Conservation (phyloP, 2,113 vertebrate genomes). For the Ciconia stormi region DNA sequence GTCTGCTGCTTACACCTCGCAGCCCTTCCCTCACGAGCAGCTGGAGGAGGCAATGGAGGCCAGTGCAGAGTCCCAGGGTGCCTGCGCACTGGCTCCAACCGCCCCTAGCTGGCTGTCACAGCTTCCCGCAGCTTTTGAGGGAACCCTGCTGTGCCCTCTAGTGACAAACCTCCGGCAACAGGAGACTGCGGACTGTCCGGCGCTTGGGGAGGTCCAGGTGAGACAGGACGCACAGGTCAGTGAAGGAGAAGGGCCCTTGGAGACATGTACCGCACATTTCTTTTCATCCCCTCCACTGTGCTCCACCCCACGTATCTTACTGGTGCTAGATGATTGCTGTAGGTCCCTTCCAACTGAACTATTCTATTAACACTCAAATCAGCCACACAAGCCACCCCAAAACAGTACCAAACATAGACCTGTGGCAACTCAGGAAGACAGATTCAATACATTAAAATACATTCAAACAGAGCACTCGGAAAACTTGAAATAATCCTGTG, state of each 20-base stretch:
- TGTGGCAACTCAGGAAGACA: not conserved
- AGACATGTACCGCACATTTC: rapidly evolving
- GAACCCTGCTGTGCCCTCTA: not conserved
- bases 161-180: not conserved
- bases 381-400: not conserved
- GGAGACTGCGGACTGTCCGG: not conserved
- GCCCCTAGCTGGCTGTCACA: not conserved
- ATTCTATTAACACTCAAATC: not conserved
- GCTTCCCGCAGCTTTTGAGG: not conserved
- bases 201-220: not conserved
- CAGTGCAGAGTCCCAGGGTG: not conserved
- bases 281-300: not conserved
- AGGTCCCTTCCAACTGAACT: not conserved
- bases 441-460: not conserved
- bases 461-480: not conserved
- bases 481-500: not conserved
- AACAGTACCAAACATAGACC: not conserved
- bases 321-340: not conserved
- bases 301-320: not conserved
- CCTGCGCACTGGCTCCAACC: not conserved
- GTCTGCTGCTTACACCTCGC: not conserved
- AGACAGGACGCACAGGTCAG: rapidly evolving
- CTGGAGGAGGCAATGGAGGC: not conserved
- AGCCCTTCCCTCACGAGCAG: not conserved
- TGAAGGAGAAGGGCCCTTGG: not conserved